Evolutionary conservation across 2,113 vertebrate genomes (phyloP).

Genomic region (Pygoscelis adeliae): DNA sequence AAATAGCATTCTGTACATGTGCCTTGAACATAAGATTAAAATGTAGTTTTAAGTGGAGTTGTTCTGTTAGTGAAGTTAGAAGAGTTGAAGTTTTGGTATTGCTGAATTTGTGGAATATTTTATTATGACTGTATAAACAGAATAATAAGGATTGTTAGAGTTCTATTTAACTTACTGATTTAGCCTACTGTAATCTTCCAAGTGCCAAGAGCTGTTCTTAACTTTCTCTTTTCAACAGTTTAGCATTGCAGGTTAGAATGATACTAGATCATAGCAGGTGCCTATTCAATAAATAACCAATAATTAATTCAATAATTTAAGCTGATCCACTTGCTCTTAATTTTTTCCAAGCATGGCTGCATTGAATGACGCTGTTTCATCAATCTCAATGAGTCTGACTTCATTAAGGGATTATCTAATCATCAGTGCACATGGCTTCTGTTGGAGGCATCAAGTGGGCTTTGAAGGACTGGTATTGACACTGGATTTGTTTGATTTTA

Average conservation of each 20-base stretch:
- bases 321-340: not conserved
- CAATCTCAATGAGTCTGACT: not conserved
- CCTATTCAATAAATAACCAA: not conserved
- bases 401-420: not conserved
- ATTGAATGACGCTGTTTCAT: not conserved
- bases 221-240: not conserved
- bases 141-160: not conserved
- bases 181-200: not conserved
- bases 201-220: not conserved
- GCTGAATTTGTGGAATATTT: not conserved
- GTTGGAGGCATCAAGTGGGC: not conserved
- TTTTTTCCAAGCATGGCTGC: not conserved
- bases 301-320: not conserved
- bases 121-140: not conserved
- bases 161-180: not conserved
- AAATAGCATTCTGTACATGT: not conserved
- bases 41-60: not conserved
- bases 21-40: not conserved
- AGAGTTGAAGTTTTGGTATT: not conserved
- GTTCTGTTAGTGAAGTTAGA: not conserved
- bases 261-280: not conserved
- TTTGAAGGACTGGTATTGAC: not conserved
- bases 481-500: not conserved
- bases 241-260: not conserved
- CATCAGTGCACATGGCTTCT: not conserved